Percentiles rank a stretch among this genome's conserved stretches.
Conservation (phyloP, 2,888 invertebrate genomes). For the Deilephila elpenor region DNA sequence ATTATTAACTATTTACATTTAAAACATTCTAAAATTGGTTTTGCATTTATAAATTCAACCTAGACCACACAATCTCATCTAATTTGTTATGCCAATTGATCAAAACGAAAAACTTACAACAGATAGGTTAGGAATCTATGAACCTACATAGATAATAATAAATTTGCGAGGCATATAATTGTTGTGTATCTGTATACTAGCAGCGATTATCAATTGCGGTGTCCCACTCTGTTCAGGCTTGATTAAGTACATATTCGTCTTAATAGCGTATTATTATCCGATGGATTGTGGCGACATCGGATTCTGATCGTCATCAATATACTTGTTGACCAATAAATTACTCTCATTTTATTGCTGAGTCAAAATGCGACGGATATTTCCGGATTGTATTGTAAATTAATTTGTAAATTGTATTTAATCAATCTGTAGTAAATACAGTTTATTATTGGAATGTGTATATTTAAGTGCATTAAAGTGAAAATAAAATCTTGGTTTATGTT, state of each 20-base stretch:
- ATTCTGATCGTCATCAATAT: not conserved
- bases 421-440: too few species aligned
- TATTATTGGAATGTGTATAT: too few species aligned
- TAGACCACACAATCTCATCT: too few species aligned
- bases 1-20: too few species aligned
- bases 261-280: constrained; percentile 6
- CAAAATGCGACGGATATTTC: not conserved
- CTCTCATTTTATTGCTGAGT: not conserved
- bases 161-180: not conserved
- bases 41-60: too few species aligned
- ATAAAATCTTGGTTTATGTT: too few species aligned
- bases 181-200: not conserved
- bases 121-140: too few species aligned
- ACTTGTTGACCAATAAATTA: not conserved
- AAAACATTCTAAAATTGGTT: too few species aligned
- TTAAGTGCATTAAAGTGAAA: too few species aligned
- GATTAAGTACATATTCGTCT: constrained; percentile 5
- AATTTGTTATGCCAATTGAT: too few species aligned
- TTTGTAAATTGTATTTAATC: too few species aligned
- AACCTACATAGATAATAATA: not conserved
- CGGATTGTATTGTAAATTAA: not conserved
- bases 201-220: constrained; percentile 2
- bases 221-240: not conserved
- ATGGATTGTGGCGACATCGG: not conserved
- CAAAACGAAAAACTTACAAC: too few species aligned